Conservation (phyloP, 1,140 invertebrate genomes). For the Drosophila mojavensis region DNA sequence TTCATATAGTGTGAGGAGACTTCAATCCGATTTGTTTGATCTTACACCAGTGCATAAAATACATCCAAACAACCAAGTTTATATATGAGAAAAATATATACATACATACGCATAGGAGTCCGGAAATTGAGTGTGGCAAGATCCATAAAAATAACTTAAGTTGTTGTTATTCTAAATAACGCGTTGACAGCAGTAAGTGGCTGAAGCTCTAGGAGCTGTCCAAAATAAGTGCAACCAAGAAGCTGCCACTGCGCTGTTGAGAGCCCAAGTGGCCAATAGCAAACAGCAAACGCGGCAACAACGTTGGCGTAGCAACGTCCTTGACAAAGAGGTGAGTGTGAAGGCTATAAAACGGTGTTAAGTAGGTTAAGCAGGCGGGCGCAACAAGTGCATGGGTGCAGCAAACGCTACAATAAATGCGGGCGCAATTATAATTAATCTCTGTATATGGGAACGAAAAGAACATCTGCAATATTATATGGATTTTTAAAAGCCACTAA, state of each 20-base stretch:
- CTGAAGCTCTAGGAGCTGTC: conserved; percentile 63
- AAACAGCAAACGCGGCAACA: conserved; percentile 29
- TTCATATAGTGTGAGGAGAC: conserved; percentile 62
- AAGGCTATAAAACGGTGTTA: conserved; percentile 49
- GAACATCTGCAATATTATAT: too few relatives aligned
- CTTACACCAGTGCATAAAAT: conserved; percentile 50
- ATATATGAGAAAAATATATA: conserved; percentile 22
- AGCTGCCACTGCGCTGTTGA: conserved; percentile 45
- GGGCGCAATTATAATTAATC: too few relatives aligned
- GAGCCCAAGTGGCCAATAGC: conserved; percentile 34
- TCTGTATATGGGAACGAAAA: too few relatives aligned
- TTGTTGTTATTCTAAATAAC: conserved; percentile 67
- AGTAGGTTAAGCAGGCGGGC: conserved; percentile 35
- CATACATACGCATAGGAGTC: conserved; percentile 10
- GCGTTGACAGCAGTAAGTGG: conserved; percentile 71
- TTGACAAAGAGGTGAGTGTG: conserved; percentile 75
- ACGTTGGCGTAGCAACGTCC: conserved; percentile 59
- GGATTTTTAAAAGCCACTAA: too few relatives aligned
- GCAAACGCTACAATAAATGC: neutral
- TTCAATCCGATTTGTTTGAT: conserved; percentile 62
- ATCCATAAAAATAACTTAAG: conserved; percentile 69
- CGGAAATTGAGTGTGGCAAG: conserved; percentile 55
- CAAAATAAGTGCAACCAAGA: conserved; percentile 35
- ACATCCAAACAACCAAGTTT: conserved; percentile 9
- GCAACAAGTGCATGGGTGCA: neutral